Evolutionary conservation across 2,888 invertebrate genomes (phyloP), one percentile per base, ranked within the genome.

Genomic region (Scrobipalpa costella): DNA sequence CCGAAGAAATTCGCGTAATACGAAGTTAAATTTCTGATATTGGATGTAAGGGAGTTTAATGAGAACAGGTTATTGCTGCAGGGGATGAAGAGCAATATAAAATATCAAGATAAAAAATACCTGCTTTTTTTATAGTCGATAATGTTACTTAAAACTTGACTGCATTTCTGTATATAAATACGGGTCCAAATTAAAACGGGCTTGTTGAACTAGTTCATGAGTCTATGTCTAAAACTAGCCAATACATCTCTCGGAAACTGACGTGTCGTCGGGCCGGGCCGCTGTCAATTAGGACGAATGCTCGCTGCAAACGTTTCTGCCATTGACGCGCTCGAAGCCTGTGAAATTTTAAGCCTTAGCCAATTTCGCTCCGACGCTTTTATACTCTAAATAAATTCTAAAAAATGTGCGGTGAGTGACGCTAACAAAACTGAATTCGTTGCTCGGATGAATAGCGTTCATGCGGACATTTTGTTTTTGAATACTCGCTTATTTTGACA

Each of bases 1-100:
- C 69, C 70, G 71, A 68, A 75, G 62, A 57, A 62, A 74, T 69
- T 70, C 69, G 69, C 68, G 15, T 61, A 49, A 61, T 50, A 17
- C 59, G 15, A 57, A 57, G 62, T 15, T 58, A 58, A 50, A 63
- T 50, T 63, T 50, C 27, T 59, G 47, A 36, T 36, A 57, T 47
- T 57, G 34, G 8, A 17, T 33, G 61, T 60, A 44, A 38, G 17
- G 47, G 17, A 21, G 44, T 38, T 58, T 58, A 17, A 27, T 11
- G 11, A 21, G 15, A 21, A n/a, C 19, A 38, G 58, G 38, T 58
- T 11, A 33, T 13, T 55, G 17, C 7, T 17, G 17, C 8, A 19
- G 21, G 21, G 1, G 36, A 36, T 1, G 36, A 7, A 9, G 11
- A 36, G 7, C 36, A 36, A 11, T 36, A 36, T 36, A 36, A 36